Evolutionary conservation across 2,113 vertebrate species (phyloP).

Genomic region (Coregonus clupeaformis): DNA sequence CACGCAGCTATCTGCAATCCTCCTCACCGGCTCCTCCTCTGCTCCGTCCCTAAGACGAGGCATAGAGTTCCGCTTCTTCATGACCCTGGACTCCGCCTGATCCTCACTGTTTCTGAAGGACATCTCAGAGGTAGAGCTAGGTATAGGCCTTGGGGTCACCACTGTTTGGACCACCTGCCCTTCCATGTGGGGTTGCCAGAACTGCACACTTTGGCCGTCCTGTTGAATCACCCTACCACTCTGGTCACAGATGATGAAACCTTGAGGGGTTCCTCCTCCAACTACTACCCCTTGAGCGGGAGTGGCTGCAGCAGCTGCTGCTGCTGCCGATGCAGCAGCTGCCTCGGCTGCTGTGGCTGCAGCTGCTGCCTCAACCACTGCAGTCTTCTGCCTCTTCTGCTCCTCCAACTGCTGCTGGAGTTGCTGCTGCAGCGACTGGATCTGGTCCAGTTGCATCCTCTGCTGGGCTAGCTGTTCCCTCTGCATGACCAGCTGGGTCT

Average conservation of each 20-base stretch:
- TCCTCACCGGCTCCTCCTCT: constrained; percentile 82
- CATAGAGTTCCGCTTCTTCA: constrained; percentile 97
- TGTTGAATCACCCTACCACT: constrained; percentile 77
- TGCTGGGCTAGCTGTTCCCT: constrained; percentile 97
- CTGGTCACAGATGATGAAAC: constrained; percentile 80
- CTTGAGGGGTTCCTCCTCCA: constrained; percentile 63
- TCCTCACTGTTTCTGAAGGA: constrained; percentile 88
- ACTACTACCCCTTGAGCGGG: constrained; percentile 78
- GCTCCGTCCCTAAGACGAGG: constrained; percentile 87
- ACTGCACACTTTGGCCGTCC: constrained; percentile 88
- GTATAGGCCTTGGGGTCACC: constrained; percentile 83
- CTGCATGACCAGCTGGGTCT: constrained; percentile 92
- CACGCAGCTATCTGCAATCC: constrained; percentile 89
- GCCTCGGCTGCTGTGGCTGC: constrained; percentile 78
- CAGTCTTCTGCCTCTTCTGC: constrained; percentile 91
- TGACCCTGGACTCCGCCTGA: constrained; percentile 77
- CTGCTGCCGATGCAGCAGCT: constrained; percentile 66
- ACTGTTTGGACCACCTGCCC: constrained; percentile 75
- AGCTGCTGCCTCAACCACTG: constrained; percentile 83
- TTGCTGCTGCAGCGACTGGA: constrained; percentile 95
- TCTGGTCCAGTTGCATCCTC: constrained; percentile 94
- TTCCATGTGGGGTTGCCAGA: constrained; percentile 77
- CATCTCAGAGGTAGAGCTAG: constrained; percentile 92
- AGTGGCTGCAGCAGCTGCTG: constrained; percentile 81
- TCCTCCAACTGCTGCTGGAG: constrained; percentile 96